Percentiles rank a stretch among this genome's conserved stretches.
Conservation (phyloP, 2,888 invertebrate species). For the Sphaerophoria rueppellii region DNA sequence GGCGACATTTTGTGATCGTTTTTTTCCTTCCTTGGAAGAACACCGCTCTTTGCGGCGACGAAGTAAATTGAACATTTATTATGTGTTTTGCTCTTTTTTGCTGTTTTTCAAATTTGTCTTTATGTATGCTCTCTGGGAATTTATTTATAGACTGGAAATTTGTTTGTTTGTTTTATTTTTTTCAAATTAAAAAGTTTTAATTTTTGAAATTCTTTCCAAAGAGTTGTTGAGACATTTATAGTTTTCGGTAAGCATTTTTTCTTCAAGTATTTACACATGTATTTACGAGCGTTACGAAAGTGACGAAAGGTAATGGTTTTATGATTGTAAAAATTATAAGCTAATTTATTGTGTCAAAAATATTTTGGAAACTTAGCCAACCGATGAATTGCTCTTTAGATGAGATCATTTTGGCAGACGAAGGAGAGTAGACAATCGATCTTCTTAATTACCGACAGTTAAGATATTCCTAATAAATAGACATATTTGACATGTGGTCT, state of each 20-base stretch:
- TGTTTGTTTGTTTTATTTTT: slow-evolving; percentile 26
- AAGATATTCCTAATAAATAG: slow-evolving; percentile 9
- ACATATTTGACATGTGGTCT: slow-evolving; percentile 14
- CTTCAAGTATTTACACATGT: background rate
- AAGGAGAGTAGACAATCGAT: background rate
- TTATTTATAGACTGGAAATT: slow-evolving; percentile 66
- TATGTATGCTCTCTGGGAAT: slow-evolving; percentile 39
- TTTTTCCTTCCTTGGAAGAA: slow-evolving; percentile 57
- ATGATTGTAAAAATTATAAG: slow-evolving; percentile 5
- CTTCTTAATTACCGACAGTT: background rate
- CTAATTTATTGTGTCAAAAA: slow-evolving; percentile 29
- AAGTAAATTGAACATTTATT: slow-evolving; percentile 63
- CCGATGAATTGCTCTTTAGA: background rate
- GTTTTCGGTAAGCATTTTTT: slow-evolving; percentile 28
- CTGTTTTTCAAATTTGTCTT: background rate
- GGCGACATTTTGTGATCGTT: slow-evolving; percentile 54
- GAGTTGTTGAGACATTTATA: slow-evolving; percentile 31
- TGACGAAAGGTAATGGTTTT: slow-evolving; percentile 51
- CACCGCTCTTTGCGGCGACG: slow-evolving; percentile 60
- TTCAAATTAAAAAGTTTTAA: slow-evolving; percentile 37
- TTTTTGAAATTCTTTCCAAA: slow-evolving; percentile 52
- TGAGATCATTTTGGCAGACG: background rate
- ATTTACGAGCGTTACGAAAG: slow-evolving; percentile 33
- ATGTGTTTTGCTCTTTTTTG: background rate
- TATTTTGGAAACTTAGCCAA: background rate